Evolutionary conservation across 2,888 invertebrate species (phyloP).

Genomic region (Bimastos eiseni): DNA sequence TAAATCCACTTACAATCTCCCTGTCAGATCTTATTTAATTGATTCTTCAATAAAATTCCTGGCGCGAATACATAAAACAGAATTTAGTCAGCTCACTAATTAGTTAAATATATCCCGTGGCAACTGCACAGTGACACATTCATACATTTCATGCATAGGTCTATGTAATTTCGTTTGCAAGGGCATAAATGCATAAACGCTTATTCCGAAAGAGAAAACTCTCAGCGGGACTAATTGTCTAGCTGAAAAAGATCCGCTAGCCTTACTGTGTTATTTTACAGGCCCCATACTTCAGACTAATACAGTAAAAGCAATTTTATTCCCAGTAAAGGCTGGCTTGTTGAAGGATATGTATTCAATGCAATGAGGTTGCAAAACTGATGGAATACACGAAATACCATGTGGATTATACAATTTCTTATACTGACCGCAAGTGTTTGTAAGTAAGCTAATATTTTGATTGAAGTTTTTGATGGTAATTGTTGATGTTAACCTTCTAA

Average conservation of each 20-base stretch:
- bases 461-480: too few species aligned
- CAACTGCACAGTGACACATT: neutral
- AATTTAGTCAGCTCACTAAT: neutral
- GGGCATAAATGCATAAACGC: neutral
- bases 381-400: neutral
- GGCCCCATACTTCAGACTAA: neutral
- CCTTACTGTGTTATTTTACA: neutral
- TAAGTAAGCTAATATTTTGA: neutral
- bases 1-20: too few species aligned
- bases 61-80: too few species aligned
- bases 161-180: neutral
- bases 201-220: neutral
- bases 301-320: neutral
- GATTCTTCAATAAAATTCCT: too few species aligned
- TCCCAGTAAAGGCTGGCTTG: neutral
- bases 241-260: slow-evolving; percentile 4
- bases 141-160: neutral
- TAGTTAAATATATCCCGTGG: too few species aligned
- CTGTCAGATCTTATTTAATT: too few species aligned
- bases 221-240: neutral
- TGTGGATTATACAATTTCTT: neutral
- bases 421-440: neutral
- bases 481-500: too few species aligned
- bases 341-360: neutral
- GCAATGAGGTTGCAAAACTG: neutral